Percentiles rank a stretch among this genome's conserved stretches.
phyloP scores from a whole-genome alignment of 2,888 invertebrate species.

The Plebejus argus region DNA sequence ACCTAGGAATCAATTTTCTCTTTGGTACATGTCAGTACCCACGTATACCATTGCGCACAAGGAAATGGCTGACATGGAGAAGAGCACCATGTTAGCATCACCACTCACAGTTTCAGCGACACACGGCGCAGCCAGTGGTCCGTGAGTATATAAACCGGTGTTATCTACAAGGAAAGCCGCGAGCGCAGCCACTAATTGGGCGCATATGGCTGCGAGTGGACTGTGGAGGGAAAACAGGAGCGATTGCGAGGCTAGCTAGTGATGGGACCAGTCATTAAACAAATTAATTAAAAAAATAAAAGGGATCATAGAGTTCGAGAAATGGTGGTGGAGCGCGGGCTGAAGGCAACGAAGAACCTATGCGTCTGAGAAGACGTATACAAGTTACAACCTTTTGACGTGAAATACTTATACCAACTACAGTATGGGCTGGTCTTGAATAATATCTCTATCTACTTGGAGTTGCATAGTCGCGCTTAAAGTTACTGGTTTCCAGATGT shows the following conservation, averaged over 20 bases:
- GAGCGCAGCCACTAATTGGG: conserved; percentile 60
- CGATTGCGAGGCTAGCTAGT: conserved; percentile 32
- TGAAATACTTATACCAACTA: too few species aligned
- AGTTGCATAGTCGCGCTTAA: too few species aligned
- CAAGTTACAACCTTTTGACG: too few species aligned
- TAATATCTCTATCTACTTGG: too few species aligned
- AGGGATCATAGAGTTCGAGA: neutral
- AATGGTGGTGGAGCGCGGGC: neutral
- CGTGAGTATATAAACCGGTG: conserved; percentile 54
- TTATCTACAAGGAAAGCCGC: conserved; percentile 76
- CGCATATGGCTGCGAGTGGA: conserved; percentile 35
- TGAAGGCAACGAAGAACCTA: too few species aligned
- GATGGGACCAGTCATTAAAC: conserved; percentile 23
- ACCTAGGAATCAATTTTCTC: too few species aligned
- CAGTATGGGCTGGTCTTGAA: too few species aligned
- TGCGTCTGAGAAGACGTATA: too few species aligned
- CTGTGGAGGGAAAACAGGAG: conserved; percentile 33
- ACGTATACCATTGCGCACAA: neutral
- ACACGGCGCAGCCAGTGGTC: neutral
- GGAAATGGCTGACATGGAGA: neutral
- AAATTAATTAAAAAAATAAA: neutral
- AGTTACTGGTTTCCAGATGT: too few species aligned
- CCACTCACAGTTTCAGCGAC: neutral
- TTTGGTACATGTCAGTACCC: neutral
- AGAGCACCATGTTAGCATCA: neutral